These are phyloP conservation scores for Bedellia somnulentella DNA, from an alignment of 2,888 invertebrate genomes.

Conservation along the genomic window DNA sequence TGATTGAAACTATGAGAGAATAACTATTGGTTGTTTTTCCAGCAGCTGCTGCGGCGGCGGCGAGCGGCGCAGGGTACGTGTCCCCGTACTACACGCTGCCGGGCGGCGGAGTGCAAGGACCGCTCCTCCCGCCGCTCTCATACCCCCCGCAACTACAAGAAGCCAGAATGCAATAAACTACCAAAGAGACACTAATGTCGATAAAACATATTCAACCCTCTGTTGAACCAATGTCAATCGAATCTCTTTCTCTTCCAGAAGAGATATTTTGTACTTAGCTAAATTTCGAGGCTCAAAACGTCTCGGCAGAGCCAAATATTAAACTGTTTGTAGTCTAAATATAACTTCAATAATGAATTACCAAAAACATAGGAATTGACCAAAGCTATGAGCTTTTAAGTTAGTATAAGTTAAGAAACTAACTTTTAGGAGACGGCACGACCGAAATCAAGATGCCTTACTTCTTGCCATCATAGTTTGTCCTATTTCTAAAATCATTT, in stretches of 20 bases:
- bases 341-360: no score
- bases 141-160: slow-evolving; percentile 73
- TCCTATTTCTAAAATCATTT: background rate
- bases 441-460: no score
- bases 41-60: slow-evolving; percentile 50
- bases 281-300: no score
- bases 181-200: no score
- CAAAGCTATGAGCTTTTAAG: slow-evolving; percentile 54
- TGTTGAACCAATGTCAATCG: no score
- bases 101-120: slow-evolving; percentile 59
- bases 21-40: slow-evolving; percentile 14
- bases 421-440: no score
- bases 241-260: no score
- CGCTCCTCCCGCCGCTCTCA: slow-evolving; percentile 66
- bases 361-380: slow-evolving; percentile 37
- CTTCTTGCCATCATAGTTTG: background rate
- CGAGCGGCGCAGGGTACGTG: slow-evolving; percentile 70
- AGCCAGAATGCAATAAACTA: slow-evolving; percentile 70
- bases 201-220: no score
- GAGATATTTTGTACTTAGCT: no score
- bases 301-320: slow-evolving; percentile 3
- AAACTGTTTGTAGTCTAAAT: slow-evolving; percentile 1
- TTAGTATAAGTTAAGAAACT: slow-evolving; percentile 2
- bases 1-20: no score
- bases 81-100: slow-evolving; percentile 74